Evolutionary conservation across 2,113 vertebrate species (phyloP).

Genomic region (Gallinago jamesoni): DNA sequence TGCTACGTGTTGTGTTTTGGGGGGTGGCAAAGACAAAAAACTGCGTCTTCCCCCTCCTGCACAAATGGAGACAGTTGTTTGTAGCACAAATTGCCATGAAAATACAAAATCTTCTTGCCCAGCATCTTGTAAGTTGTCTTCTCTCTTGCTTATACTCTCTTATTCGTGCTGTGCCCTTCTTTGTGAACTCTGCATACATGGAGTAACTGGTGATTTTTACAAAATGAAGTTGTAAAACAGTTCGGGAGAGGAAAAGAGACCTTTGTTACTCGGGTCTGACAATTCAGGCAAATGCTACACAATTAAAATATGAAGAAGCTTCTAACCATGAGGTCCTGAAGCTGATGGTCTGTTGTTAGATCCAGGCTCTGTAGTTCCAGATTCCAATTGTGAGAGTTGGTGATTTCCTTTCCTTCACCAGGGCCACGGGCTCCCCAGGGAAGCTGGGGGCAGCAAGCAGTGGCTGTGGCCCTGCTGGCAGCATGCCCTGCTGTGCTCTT

Average conservation of each 20-base stretch:
- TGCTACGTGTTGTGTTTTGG: not conserved
- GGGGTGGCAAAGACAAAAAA: not conserved
- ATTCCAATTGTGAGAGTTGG: not conserved
- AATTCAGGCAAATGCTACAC: not conserved
- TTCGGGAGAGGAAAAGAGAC: not conserved
- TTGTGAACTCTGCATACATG: not conserved
- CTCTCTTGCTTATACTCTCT: not conserved
- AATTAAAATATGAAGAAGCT: not conserved
- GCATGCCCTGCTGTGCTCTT: accelerated
- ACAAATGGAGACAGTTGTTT: not conserved
- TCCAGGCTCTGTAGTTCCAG: not conserved
- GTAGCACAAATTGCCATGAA: not conserved
- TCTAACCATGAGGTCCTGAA: not conserved
- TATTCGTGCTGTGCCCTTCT: not conserved
- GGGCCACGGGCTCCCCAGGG: not conserved
- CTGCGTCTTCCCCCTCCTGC: not conserved
- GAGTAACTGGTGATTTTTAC: not conserved
- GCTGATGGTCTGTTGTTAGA: not conserved
- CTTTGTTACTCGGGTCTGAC: not conserved
- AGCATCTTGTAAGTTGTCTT: not conserved
- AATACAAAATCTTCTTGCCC: not conserved
- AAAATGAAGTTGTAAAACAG: not conserved
- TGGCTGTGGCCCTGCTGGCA: accelerated
- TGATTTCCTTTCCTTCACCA: not conserved
- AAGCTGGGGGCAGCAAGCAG: accelerated